Base-by-base conservation (phyloP, 2,888 invertebrate species). In the Folsomia manolachei region DNA sequence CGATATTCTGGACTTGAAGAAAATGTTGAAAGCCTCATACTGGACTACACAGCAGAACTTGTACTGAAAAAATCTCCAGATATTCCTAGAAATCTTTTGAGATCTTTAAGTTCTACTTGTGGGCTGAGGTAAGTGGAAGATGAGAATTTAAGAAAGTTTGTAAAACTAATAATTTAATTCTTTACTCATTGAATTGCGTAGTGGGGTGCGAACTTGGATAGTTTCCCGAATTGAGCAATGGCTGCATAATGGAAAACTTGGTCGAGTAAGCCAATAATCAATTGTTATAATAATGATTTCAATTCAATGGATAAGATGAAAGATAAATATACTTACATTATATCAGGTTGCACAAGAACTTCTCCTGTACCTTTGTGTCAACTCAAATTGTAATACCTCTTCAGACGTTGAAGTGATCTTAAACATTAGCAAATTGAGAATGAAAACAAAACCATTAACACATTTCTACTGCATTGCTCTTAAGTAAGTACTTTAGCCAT, bases 311-410 rank as follows among this genome's bases (percentile, higher is more conserved):
- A n/a, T n/a, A n/a, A n/a, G n/a, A n/a, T n/a, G n/a, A n/a, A n/a
- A n/a, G n/a, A n/a, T n/a, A n/a, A n/a, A n/a, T n/a, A n/a, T n/a
- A n/a, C n/a, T n/a, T n/a, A n/a, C n/a, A n/a, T n/a, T n/a, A n/a
- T n/a, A n/a, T n/a, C n/a, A n/a, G n/a, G 90, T 92, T 24, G 95
- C 95, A 0, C 95, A 96, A 83, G 97, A 97, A 84, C 84, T 98
- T 69, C 85, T 98, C 26, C 91, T 95, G 70, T 91, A 93, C 81
- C 89, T 97, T 78, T 97, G 96, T 83, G 90, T 91, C 81, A 98
- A 98, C 85, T 94, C 95, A 80, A 71, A 78, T 21, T 76, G 77
- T 39, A 72, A 71, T 27, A 91, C 90, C 21, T 87, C 88, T 65
- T 87, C 88, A 70, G 93, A 93, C 84, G 84, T 88, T 27, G 91